Evolutionary conservation across 2,113 vertebrate species (phyloP).

Genomic region (Callopanchax toddi): DNA sequence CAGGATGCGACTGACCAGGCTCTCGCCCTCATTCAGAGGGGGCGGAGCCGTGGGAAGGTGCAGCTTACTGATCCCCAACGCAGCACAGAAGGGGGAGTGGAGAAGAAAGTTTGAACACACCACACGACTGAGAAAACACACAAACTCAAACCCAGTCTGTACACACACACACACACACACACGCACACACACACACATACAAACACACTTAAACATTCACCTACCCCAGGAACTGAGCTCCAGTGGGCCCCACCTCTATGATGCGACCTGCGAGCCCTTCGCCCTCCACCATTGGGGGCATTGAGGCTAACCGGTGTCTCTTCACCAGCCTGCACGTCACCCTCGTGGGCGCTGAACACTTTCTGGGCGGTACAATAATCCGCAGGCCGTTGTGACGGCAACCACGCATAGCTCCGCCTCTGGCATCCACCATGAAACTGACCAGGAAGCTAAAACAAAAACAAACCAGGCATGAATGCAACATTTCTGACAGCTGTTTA

Average conservation of each 20-base stretch:
- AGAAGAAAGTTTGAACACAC: conserved; percentile 86
- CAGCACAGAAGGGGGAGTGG: conserved; percentile 88
- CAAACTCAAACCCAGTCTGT: conserved; percentile 6
- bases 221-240: conserved; percentile 98
- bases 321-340: conserved; percentile 97
- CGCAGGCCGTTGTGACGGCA: conserved; percentile 95
- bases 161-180: not conserved
- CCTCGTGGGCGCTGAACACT: conserved; percentile 94
- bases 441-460: conserved; percentile 89
- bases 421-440: conserved; percentile 99
- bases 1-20: conserved; percentile 99
- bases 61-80: conserved; percentile 97
- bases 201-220: conserved; percentile 38
- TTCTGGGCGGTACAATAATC: conserved; percentile 95
- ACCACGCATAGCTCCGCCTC: conserved; percentile 97
- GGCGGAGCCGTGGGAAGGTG: conserved; percentile 99
- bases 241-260: conserved; percentile 95
- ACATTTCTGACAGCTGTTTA: not conserved
- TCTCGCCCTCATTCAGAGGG: conserved; percentile 99
- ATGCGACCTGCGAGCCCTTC: conserved; percentile 93
- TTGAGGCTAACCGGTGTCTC: conserved; percentile 93
- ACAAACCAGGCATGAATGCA: not conserved
- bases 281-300: conserved; percentile 97
- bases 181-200: conserved; percentile 3
- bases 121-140: conserved; percentile 32